Base-by-base conservation (phyloP, 2,797 vertebrate species). In the Spheniscus humboldti region DNA sequence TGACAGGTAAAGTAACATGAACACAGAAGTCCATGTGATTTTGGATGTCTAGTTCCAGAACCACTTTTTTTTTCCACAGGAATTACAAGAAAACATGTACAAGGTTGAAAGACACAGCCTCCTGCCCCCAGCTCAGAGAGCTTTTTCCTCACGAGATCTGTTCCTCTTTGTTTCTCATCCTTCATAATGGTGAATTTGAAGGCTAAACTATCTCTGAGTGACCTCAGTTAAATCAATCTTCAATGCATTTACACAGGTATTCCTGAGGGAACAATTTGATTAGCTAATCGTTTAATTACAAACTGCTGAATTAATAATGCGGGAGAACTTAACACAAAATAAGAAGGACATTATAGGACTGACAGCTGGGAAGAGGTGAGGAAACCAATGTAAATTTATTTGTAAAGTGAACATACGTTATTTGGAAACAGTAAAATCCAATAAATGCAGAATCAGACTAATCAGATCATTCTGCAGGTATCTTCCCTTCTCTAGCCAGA, bases 271-370 rank as follows among this genome's bases (percentile, higher is more conserved):
- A 83, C 13, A 33, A 57, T 35, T 68, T 81, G 50, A 73, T 90
- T 77, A 80, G 75, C 48, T 89, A 91, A 91, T 94, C 24, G 83
- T 90, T 95, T 88, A 91, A 96, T 91, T 88, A 88, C 75, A 75
- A 79, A 89, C 33, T 47, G 33, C 41, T 86, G 57, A 55, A 95
- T 72, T 92, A 93, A 74, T 71, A 92, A 89, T 50, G 37, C 45
- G 66, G 39, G 27, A 86, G 67, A 62, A 69, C 35, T 85, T 60
- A 37, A 35, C 56, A 77, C 22, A n/a, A 64, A 91, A 72, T 45
- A 47, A 88, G 75, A 64, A 81, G 20, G 43, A 9, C 4, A 2
- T 75, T 53, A 39, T 2, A 84, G 41, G 7, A 55, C 43, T 86
- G 41, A 57, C 13, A 71, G 52, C 24, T 82, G 50, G 33, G 60